phyloP scores from a whole-genome alignment of 1,140 invertebrate genomes.

The Orussus abietinus region DNA sequence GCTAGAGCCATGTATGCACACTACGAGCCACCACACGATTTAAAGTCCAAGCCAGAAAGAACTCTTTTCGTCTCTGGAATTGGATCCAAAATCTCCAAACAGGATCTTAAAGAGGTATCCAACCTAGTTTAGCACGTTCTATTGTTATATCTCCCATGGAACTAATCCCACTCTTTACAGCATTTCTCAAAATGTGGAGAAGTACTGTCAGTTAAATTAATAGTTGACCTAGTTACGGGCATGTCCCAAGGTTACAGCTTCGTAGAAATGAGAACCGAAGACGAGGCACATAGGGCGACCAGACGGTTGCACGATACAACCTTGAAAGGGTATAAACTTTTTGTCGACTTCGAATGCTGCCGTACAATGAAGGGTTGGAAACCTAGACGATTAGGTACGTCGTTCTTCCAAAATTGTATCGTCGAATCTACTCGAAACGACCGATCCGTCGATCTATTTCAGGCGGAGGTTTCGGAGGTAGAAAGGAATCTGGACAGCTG shows the following conservation, averaged over 20 bases:
- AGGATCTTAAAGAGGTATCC: conserved; percentile 42
- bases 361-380: conserved; percentile 72
- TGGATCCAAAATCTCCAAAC: conserved; percentile 64
- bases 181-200: conserved; percentile 67
- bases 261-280: conserved; percentile 69
- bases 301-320: conserved; percentile 55
- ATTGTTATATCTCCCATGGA: background rate
- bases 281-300: conserved; percentile 61
- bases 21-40: conserved; percentile 65
- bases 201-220: conserved; percentile 64
- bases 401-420: background rate
- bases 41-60: conserved; percentile 66
- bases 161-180: conserved; percentile 34
- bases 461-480: conserved; percentile 83
- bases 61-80: conserved; percentile 80
- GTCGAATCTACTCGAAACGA: conserved; percentile 1
- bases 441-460: conserved; percentile 16
- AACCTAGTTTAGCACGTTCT: too few relatives aligned
- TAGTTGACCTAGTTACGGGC: conserved; percentile 79
- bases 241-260: conserved; percentile 81
- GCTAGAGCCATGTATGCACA: conserved; percentile 67
- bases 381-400: conserved; percentile 69
- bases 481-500: conserved; percentile 83
- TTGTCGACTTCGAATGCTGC: conserved; percentile 68
- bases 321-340: conserved; percentile 61